Conservation (phyloP, 2,797 vertebrate species). For the Buceros bicornis region DNA sequence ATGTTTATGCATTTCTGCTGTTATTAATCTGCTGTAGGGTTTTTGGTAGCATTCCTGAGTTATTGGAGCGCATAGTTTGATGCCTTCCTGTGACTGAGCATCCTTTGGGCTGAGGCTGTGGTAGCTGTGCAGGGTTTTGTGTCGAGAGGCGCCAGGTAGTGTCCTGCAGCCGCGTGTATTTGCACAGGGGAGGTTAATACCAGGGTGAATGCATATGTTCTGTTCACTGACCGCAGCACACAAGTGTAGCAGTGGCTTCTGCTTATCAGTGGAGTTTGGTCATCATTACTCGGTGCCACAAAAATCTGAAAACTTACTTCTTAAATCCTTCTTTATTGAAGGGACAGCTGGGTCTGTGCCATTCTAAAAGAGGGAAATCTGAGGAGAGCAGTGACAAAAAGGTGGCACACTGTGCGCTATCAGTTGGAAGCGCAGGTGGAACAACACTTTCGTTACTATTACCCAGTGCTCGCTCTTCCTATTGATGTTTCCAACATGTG, state of each 20-base stretch:
- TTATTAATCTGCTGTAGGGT: background rate
- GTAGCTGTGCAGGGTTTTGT: background rate
- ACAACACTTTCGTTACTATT: background rate
- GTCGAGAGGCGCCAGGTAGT: background rate
- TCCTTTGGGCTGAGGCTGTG: background rate
- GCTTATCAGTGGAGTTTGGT: background rate
- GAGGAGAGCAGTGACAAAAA: slow-evolving; percentile 15
- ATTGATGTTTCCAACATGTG: background rate
- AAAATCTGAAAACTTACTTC: background rate
- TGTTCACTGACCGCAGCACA: background rate
- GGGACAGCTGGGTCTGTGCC: background rate
- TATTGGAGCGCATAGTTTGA: background rate
- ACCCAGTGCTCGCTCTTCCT: background rate
- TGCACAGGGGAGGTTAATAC: background rate
- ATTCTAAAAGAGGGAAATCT: background rate
- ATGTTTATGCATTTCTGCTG: background rate
- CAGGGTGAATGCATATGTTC: rapidly evolving
- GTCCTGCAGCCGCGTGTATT: background rate
- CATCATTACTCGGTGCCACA: background rate
- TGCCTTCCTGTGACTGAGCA: background rate
- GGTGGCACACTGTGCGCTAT: background rate
- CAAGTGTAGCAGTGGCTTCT: background rate
- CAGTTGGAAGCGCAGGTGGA: slow-evolving; percentile 17
- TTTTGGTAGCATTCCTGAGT: background rate
- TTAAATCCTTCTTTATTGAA: background rate